phyloP scores from a whole-genome alignment of 1,140 invertebrate species.

The Agrilus planipennis region DNA sequence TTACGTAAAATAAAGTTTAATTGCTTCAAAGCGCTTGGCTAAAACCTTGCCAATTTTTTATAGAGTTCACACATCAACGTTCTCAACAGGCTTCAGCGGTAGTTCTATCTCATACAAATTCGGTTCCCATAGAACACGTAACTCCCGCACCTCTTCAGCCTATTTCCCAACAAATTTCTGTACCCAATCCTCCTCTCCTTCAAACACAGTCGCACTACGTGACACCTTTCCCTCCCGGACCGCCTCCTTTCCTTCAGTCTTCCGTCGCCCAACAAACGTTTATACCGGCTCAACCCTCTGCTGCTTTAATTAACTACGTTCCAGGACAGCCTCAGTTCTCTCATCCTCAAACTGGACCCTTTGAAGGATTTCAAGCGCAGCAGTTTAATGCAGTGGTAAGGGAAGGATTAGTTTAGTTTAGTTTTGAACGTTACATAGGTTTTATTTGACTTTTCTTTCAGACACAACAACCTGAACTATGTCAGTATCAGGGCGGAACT shows the following conservation, averaged over 20 bases:
- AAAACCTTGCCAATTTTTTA: not conserved
- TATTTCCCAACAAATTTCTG: conserved; percentile 17
- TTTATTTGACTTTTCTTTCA: conserved; percentile 12
- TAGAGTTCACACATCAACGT: conserved; percentile 22
- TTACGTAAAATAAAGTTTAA: too few species aligned
- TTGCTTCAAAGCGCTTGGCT: too few species aligned
- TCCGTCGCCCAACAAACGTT: conserved; percentile 15
- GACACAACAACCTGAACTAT: conserved; percentile 31
- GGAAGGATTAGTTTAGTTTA: not conserved
- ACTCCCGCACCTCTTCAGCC: conserved; percentile 16
- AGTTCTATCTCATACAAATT: conserved; percentile 15
- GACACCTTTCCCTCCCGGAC: conserved; percentile 18
- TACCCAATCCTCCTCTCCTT: conserved; percentile 17
- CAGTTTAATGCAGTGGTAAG: conserved; percentile 30
- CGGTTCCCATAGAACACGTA: conserved; percentile 15
- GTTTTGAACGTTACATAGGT: not conserved
- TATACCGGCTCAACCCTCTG: conserved; percentile 20
- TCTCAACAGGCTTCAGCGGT: conserved; percentile 19
- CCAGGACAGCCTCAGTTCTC: conserved; percentile 21
- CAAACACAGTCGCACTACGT: conserved; percentile 20
- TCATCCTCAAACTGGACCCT: conserved; percentile 17
- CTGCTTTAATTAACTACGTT: conserved; percentile 28
- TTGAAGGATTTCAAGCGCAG: conserved; percentile 27
- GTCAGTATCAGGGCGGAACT: conserved; percentile 31
- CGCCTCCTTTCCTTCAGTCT: conserved; percentile 19